phyloP scores from a whole-genome alignment of 1,140 invertebrate species.

The Trichomalopsis sarcophagae region DNA sequence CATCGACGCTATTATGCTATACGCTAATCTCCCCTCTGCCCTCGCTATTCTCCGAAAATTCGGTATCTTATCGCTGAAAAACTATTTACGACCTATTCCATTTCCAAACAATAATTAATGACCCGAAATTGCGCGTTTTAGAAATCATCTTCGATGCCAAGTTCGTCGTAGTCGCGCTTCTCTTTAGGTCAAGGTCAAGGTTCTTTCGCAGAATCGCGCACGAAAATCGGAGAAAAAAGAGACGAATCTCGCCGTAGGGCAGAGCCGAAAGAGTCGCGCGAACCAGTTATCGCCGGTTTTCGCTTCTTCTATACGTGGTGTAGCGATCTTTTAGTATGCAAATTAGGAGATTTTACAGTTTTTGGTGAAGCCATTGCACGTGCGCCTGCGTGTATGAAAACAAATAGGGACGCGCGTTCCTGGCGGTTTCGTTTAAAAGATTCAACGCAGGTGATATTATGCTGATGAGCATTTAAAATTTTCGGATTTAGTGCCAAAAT shows the following conservation, averaged over 20 bases:
- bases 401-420: neutral
- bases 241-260: neutral
- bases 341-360: conserved; percentile 26
- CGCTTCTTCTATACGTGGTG: neutral
- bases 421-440: neutral
- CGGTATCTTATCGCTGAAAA: neutral
- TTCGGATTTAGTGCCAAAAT: neutral
- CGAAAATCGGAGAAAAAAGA: neutral
- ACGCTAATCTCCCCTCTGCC: neutral
- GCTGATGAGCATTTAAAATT: conserved; percentile 1
- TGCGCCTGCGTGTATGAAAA: neutral
- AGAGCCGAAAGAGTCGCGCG: neutral
- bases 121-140: neutral
- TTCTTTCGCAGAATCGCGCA: conserved; percentile 1
- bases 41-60: conserved; percentile 8
- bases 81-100: neutral
- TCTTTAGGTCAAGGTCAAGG: conserved; percentile 33
- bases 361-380: neutral
- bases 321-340: conserved; percentile 17
- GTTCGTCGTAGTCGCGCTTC: neutral
- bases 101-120: conserved; percentile 7
- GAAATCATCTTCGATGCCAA: neutral
- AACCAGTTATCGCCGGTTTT: neutral
- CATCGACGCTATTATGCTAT: neutral
- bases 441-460: neutral